Evolutionary conservation across 2,888 invertebrate species (phyloP).

Genomic region (Ophion obscuratus): DNA sequence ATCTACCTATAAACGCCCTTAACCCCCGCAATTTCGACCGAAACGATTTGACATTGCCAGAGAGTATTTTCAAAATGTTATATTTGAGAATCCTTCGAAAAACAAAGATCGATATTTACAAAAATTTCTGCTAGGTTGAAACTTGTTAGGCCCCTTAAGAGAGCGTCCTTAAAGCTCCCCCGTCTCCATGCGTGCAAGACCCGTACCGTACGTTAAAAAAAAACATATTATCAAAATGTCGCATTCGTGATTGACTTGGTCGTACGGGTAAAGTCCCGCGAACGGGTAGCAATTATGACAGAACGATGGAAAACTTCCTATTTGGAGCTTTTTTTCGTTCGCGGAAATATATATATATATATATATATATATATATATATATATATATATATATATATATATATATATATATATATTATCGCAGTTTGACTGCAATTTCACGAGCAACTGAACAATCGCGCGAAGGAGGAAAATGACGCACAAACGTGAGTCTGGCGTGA

Average conservation of each 20-base stretch:
- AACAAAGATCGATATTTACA: too few species aligned
- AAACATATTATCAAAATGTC: not conserved
- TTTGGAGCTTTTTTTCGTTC: not conserved
- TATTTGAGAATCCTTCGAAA: too few species aligned
- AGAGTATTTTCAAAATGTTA: too few species aligned
- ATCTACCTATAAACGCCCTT: too few species aligned
- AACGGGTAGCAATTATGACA: not conserved
- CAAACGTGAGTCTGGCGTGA: conserved; percentile 32
- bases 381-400: not conserved
- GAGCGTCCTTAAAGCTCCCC: too few species aligned
- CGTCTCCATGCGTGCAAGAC: too few species aligned
- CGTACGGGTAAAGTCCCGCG: too few species aligned
- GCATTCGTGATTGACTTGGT: not conserved
- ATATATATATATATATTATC: not conserved
- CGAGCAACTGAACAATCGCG: conserved; percentile 20
- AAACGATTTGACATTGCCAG: too few species aligned
- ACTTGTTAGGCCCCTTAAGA: too few species aligned
- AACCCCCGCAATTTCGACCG: too few species aligned
- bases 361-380: not conserved
- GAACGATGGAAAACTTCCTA: not conserved
- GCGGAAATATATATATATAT: not conserved
- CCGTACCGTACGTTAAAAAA: not conserved
- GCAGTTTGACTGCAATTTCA: conserved; percentile 27
- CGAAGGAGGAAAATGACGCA: conserved; percentile 37
- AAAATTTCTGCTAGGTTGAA: too few species aligned